Evolutionary conservation across 1,140 invertebrate genomes (phyloP).

Genomic region (Odontomachus brunneus): DNA sequence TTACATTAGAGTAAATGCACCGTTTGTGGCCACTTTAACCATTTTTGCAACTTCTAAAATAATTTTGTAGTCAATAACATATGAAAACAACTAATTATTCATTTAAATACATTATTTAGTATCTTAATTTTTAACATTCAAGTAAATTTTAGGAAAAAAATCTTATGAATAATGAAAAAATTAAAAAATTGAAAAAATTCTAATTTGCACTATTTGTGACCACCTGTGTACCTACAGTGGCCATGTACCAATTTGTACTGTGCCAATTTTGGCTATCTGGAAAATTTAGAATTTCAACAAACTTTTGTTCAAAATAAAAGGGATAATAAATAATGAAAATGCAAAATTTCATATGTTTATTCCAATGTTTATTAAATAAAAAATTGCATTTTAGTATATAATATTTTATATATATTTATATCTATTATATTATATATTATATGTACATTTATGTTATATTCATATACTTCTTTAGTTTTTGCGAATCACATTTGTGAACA

Average conservation of each 20-base stretch:
- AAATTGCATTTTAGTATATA: too few relatives aligned
- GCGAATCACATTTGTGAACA: too few relatives aligned
- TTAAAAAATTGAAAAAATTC: slow-evolving; percentile 14
- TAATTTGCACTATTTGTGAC: slow-evolving; percentile 10
- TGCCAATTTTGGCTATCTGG: slow-evolving; percentile 3
- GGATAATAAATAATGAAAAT: slow-evolving; percentile 21
- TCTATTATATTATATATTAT: too few relatives aligned
- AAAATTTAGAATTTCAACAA: slow-evolving; percentile 16
- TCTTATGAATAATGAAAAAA: slow-evolving; percentile 6
- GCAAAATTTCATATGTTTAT: slow-evolving; percentile 19
- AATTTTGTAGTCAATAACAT: too few relatives aligned
- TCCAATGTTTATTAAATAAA: too few relatives aligned
- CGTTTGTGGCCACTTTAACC: slow-evolving; percentile 21
- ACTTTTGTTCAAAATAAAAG: slow-evolving; percentile 26
- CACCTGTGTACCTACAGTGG: background rate
- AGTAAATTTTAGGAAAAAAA: slow-evolving; percentile 1
- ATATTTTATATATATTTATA: too few relatives aligned
- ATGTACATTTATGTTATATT: too few relatives aligned
- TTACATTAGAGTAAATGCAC: too few relatives aligned
- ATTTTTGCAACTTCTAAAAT: slow-evolving; percentile 20
- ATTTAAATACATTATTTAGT: too few relatives aligned
- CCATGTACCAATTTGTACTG: background rate
- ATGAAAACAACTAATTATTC: too few relatives aligned
- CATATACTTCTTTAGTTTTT: too few relatives aligned
- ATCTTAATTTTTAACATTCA: too few relatives aligned